Conservation (phyloP, 2,113 vertebrate genomes). For the Euleptes europaea region DNA sequence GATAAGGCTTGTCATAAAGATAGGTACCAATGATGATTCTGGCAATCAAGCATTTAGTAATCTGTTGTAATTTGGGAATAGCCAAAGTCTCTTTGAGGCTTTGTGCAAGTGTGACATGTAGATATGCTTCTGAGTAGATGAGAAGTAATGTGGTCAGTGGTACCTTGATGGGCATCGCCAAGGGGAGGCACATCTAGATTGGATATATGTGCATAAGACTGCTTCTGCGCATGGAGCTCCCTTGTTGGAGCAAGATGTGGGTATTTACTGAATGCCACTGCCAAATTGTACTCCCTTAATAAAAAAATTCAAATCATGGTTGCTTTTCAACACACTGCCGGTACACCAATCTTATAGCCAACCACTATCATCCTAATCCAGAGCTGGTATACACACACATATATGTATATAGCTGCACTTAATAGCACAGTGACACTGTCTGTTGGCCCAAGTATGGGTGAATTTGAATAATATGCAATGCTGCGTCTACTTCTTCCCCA, state of each 20-base stretch:
- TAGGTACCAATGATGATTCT: neutral
- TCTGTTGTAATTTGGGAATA: neutral
- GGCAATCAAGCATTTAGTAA: constrained; percentile 45
- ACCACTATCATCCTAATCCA: too few species aligned
- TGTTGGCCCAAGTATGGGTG: too few species aligned
- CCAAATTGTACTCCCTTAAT: too few species aligned
- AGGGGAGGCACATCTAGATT: neutral
- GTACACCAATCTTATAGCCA: too few species aligned
- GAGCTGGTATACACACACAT: too few species aligned
- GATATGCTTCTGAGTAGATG: neutral
- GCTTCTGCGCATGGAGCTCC: neutral
- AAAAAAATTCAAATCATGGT: too few species aligned
- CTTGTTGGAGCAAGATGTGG: neutral
- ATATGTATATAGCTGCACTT: too few species aligned
- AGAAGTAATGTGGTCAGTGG: neutral
- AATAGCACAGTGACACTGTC: too few species aligned
- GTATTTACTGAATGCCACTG: too few species aligned
- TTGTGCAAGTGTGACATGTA: neutral
- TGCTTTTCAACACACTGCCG: too few species aligned
- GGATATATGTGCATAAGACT: neutral
- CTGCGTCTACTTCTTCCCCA: too few species aligned
- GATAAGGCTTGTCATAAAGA: constrained; percentile 33
- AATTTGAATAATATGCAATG: too few species aligned
- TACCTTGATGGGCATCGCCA: neutral
- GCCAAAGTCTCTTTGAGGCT: neutral